Conservation (phyloP, 2,797 vertebrate species). For the Vipera latastei region DNA sequence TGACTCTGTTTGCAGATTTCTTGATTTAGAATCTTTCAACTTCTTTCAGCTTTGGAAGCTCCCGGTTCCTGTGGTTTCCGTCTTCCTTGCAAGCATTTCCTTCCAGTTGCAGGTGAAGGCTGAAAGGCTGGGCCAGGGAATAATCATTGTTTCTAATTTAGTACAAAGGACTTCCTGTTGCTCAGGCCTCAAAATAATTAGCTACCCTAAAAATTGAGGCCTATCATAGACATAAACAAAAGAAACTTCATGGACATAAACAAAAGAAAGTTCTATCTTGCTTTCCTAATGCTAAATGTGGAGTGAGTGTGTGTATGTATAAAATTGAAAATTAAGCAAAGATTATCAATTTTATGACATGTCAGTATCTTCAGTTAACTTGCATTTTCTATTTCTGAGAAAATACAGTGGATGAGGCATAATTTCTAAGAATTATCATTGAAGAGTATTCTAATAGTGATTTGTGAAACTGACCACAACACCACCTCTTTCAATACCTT, state of each 20-base stretch:
- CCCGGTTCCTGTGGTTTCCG: conserved; percentile 32
- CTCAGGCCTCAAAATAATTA: conserved; percentile 21
- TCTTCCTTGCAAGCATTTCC: conserved; percentile 53
- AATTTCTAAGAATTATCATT: neutral
- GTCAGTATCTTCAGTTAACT: neutral
- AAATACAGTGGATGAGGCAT: neutral
- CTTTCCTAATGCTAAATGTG: neutral
- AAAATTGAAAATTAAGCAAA: neutral
- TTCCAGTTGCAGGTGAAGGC: conserved; percentile 51
- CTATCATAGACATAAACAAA: conserved; percentile 24
- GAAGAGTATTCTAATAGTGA: neutral
- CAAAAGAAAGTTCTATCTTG: neutral
- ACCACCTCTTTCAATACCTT: neutral
- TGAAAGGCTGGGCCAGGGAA: conserved; percentile 48
- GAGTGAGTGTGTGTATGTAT: neutral
- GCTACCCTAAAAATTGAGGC: neutral
- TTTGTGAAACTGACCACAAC: neutral
- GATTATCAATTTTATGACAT: neutral
- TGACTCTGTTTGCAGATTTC: neutral
- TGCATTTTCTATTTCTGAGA: neutral
- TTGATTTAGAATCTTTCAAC: conserved; percentile 16
- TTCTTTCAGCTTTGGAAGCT: neutral
- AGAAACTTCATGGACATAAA: neutral
- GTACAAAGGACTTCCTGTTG: conserved; percentile 72
- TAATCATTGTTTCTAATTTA: conserved; percentile 64